A percentile compares a stretch with the other conserved stretches of the same genome.
phyloP scores from a whole-genome alignment of 37 sponge, comb jelly and placozoan species.

The Dysidea cf. avara region DNA sequence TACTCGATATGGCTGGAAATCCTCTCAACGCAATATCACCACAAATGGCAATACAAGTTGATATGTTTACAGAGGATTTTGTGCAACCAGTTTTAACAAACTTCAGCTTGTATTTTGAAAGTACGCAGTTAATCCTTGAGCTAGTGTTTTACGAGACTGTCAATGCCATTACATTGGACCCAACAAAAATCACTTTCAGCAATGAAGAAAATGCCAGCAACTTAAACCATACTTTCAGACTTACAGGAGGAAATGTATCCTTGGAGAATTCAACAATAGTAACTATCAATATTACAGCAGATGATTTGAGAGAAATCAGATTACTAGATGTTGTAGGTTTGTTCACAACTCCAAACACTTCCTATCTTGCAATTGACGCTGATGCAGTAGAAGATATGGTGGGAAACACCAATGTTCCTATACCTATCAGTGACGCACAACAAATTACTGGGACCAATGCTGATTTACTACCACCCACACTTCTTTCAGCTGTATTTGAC shows the following conservation, averaged over 20 bases:
- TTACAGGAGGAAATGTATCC: slow-evolving; percentile 72
- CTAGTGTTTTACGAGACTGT: slow-evolving; percentile 89
- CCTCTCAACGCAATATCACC: slow-evolving; percentile 28
- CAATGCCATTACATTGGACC: slow-evolving; percentile 64
- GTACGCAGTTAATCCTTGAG: slow-evolving; percentile 57
- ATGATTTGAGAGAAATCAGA: slow-evolving; percentile 65
- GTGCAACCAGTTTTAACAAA: slow-evolving; percentile 47
- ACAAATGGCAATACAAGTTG: slow-evolving; percentile 31
- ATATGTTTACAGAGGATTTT: slow-evolving; percentile 51
- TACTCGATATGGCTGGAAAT: slow-evolving; percentile 78
- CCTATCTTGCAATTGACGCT: slow-evolving; percentile 47
- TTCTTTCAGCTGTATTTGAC: slow-evolving; percentile 46
- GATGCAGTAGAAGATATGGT: slow-evolving; percentile 59
- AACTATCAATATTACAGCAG: slow-evolving; percentile 36
- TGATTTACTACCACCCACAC: slow-evolving; percentile 74
- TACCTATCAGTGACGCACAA: slow-evolving; percentile 19
- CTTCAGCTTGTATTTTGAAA: slow-evolving; percentile 63
- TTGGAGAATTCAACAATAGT: slow-evolving; percentile 57
- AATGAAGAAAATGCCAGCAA: slow-evolving; percentile 33
- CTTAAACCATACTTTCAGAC: slow-evolving; percentile 26
- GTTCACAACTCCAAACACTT: slow-evolving; percentile 59
- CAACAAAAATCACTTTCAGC: slow-evolving; percentile 62
- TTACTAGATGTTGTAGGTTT: slow-evolving; percentile 52
- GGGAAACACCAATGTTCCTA: slow-evolving; percentile 50
- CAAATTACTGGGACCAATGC: slow-evolving; percentile 56